Conservation (phyloP, 2,113 vertebrate genomes). For the Epinephelus moara region DNA sequence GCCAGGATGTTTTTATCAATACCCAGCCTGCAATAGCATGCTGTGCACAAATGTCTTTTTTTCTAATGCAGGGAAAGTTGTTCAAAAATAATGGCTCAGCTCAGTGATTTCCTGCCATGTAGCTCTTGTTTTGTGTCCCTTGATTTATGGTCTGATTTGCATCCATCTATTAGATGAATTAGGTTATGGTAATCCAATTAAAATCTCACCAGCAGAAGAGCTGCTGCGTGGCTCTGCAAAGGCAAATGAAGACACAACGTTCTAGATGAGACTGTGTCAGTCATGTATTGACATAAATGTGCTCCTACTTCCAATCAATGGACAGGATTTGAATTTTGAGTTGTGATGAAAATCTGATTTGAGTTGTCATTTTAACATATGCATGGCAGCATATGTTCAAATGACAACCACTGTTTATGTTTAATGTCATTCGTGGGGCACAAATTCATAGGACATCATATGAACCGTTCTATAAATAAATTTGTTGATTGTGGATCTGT, state of each 20-base stretch:
- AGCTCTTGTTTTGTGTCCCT: conserved; percentile 51
- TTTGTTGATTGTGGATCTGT: too few relatives aligned
- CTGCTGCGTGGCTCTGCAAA: neutral
- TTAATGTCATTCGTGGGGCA: too few relatives aligned
- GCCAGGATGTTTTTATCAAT: conserved; percentile 1
- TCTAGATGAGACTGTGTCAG: neutral
- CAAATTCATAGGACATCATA: too few relatives aligned
- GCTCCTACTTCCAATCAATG: neutral
- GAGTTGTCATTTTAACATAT: neutral
- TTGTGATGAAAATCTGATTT: neutral
- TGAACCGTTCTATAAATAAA: too few relatives aligned
- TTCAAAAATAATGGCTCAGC: conserved; percentile 1
- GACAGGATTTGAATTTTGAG: neutral
- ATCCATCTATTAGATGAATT: conserved; percentile 72
- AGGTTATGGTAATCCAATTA: conserved; percentile 74
- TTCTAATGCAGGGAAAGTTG: neutral
- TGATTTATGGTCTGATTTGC: conserved; percentile 66
- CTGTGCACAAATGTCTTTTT: neutral
- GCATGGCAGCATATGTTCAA: neutral
- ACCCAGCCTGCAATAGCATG: neutral
- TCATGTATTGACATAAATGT: conserved; percentile 6
- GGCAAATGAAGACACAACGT: conserved; percentile 5
- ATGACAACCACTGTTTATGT: too few relatives aligned
- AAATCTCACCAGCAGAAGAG: conserved; percentile 38
- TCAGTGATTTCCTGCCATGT: conserved; percentile 66